Evolutionary conservation across 2,888 invertebrate genomes (phyloP).

Genomic region (Heteropelma amictum): DNA sequence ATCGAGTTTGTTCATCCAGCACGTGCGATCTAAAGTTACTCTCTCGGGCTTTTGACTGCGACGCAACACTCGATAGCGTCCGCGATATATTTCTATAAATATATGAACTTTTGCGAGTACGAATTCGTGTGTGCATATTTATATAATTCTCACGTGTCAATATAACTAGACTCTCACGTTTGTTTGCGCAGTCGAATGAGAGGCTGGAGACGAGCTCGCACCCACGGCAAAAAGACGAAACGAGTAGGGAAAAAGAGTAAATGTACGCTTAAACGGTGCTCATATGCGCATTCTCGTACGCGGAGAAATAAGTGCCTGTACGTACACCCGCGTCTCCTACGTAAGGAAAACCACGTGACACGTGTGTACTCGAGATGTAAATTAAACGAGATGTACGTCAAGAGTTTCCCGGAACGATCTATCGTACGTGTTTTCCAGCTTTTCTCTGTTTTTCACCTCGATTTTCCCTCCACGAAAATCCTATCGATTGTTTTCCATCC

Average conservation of each 20-base stretch:
- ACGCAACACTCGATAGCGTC: background rate
- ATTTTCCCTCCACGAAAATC: background rate
- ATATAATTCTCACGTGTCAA: conserved; percentile 52
- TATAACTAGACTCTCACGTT: conserved; percentile 48
- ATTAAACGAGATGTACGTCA: conserved; percentile 35
- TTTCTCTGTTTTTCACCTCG: background rate
- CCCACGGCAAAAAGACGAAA: conserved; percentile 18
- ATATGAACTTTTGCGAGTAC: no score
- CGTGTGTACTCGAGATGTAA: conserved; percentile 45
- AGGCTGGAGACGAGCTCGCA: conserved; percentile 20
- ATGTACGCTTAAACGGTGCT: no score
- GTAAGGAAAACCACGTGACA: conserved; percentile 29
- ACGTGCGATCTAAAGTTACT: conserved; percentile 50
- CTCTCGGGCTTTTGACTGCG: conserved; percentile 18
- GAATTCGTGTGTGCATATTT: conserved; percentile 18
- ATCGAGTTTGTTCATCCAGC: conserved; percentile 37
- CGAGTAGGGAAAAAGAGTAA: conserved; percentile 1
- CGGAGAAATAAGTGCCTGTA: conserved; percentile 20
- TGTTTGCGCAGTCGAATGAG: conserved; percentile 49
- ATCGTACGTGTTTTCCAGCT: no score
- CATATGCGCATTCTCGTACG: conserved; percentile 3
- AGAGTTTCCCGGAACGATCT: conserved; percentile 47
- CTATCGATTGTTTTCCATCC: no score
- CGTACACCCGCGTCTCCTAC: conserved; percentile 46
- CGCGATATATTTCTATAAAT: no score